Conservation (phyloP, 2,888 invertebrate genomes). For the Dorcus parallelipipedus region DNA sequence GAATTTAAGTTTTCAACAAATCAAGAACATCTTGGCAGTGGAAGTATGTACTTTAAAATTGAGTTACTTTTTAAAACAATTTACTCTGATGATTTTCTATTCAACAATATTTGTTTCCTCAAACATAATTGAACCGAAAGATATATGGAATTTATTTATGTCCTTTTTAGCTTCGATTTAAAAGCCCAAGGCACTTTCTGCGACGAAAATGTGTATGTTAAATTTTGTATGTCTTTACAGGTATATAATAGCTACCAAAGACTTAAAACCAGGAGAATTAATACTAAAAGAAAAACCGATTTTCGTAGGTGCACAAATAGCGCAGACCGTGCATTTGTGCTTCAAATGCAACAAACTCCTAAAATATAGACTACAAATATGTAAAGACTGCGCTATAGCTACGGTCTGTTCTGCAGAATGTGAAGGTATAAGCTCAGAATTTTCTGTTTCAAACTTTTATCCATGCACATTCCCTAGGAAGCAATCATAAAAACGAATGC, state of each 20-base stretch:
- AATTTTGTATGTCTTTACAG: conserved; percentile 30
- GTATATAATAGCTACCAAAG: conserved; percentile 57
- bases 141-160: too few species aligned
- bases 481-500: conserved; percentile 29
- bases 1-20: too few species aligned
- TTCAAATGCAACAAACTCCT: conserved; percentile 68
- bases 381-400: conserved; percentile 31
- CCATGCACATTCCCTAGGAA: not conserved
- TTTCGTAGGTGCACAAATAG: conserved; percentile 60
- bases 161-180: too few species aligned
- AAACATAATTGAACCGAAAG: too few species aligned
- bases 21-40: too few species aligned
- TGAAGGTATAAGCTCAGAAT: conserved; percentile 12
- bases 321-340: conserved; percentile 57
- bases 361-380: conserved; percentile 25
- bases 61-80: too few species aligned
- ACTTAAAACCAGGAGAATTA: conserved; percentile 56
- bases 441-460: not conserved
- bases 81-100: too few species aligned
- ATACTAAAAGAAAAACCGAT: conserved; percentile 60
- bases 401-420: conserved; percentile 36
- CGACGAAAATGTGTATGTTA: too few species aligned
- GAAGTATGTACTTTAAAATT: too few species aligned
- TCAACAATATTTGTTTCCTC: too few species aligned
- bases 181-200: too few species aligned